Conservation (phyloP, 2,113 vertebrate species). For the Choloepus hoffmanni region DNA sequence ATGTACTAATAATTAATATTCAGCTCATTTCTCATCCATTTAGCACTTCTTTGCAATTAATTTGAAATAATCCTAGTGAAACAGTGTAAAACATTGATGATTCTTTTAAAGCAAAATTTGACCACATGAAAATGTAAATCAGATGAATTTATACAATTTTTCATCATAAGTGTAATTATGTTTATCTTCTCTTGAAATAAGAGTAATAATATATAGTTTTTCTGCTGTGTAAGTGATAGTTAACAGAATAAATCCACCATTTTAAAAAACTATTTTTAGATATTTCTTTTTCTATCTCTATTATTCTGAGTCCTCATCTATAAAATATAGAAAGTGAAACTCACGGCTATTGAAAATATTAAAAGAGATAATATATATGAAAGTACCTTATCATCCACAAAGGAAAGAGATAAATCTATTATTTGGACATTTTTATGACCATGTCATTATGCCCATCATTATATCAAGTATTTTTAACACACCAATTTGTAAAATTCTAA, state of each 20-base stretch:
- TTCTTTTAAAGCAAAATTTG: not conserved
- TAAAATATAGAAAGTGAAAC: slow-evolving; percentile 1
- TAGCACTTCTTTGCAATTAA: not conserved
- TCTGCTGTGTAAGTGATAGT: not conserved
- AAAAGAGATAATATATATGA: not conserved
- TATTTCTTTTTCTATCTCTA: not conserved
- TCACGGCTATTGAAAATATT: not conserved
- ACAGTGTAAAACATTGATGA: not conserved
- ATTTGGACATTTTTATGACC: not conserved
- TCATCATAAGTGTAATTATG: not conserved
- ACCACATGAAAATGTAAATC: slow-evolving; percentile 10
- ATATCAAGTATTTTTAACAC: not conserved
- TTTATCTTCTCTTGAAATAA: slow-evolving; percentile 2
- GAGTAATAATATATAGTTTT: not conserved
- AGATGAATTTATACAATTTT: not conserved
- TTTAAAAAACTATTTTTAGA: not conserved
- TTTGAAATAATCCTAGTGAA: not conserved
- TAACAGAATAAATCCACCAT: not conserved
- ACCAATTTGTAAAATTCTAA: not conserved
- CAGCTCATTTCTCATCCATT: not conserved
- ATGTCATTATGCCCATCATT: not conserved
- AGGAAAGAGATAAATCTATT: not conserved
- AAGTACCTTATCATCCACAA: not conserved
- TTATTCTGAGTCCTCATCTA: not conserved
- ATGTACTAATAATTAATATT: not conserved